A percentile compares a stretch with the other conserved stretches of the same genome.
These are phyloP conservation scores for Scaptodrosophila lebanonensis DNA, from an alignment of 1,140 invertebrate genomes.

Conservation along the genomic window DNA sequence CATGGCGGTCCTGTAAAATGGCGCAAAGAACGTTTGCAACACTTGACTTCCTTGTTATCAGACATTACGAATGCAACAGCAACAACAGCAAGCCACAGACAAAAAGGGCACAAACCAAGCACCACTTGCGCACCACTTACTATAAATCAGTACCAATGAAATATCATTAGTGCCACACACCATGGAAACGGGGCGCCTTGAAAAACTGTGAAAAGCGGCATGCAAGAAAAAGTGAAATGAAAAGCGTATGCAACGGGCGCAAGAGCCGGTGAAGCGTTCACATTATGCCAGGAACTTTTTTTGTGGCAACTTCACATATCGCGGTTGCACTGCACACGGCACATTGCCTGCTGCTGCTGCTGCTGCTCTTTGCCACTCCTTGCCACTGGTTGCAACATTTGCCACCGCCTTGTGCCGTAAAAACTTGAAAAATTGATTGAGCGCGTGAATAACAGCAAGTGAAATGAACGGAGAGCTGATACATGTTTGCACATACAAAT, in stretches of 20 bases:
- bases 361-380: too few species aligned
- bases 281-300: constrained; percentile 6
- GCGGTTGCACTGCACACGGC: not conserved
- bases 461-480: constrained; percentile 38
- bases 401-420: constrained; percentile 40
- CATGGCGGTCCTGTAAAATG: too few species aligned
- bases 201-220: not conserved
- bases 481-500: constrained; percentile 63
- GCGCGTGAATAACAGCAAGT: constrained; percentile 72
- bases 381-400: not conserved
- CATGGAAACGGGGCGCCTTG: constrained; percentile 16
- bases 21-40: too few species aligned
- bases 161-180: constrained; percentile 60
- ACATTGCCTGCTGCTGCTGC: not conserved
- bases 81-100: not conserved
- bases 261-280: not conserved
- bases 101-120: not conserved
- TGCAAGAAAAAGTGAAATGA: constrained; percentile 8
- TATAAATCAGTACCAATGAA: constrained; percentile 68
- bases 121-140: constrained; percentile 28
- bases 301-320: not conserved
- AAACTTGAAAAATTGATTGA: constrained; percentile 75
- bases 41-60: too few species aligned
- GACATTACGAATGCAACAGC: too few species aligned
- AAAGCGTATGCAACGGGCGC: constrained; percentile 10